Percentiles rank a stretch among this genome's conserved stretches.
These are phyloP conservation scores for Cylloceria caligata DNA, from an alignment of 2,888 invertebrate genomes.

Conservation along the genomic window DNA sequence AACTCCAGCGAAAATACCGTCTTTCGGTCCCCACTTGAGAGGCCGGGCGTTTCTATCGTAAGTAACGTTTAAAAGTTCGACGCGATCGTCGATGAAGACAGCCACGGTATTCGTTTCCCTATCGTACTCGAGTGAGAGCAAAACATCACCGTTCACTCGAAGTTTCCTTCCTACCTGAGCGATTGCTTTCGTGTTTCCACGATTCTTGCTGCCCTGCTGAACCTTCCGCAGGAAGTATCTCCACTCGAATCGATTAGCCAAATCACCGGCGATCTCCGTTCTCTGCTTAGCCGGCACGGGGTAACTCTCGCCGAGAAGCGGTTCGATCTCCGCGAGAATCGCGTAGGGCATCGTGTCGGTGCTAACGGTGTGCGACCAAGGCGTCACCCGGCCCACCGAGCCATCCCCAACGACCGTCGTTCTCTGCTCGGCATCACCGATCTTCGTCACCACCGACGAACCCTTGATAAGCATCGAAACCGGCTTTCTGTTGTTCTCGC, in stretches of 20 bases:
- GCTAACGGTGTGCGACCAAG: conserved; percentile 95
- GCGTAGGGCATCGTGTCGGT: conserved; percentile 97
- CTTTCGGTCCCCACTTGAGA: conserved; percentile 93
- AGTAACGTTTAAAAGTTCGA: conserved; percentile 93
- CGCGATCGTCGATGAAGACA: conserved; percentile 94
- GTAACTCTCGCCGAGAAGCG: conserved; percentile 95
- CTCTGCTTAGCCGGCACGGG: conserved; percentile 96
- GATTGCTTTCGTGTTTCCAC: conserved; percentile 87
- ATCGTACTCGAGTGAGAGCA: conserved; percentile 96
- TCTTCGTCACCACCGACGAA: conserved; percentile 92
- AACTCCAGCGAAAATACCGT: conserved; percentile 94
- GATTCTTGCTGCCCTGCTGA: conserved; percentile 86
- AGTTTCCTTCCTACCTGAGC: conserved; percentile 94
- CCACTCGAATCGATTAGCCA: conserved; percentile 98
- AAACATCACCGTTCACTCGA: conserved; percentile 95
- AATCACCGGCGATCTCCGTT: conserved; percentile 95
- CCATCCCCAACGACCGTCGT: conserved; percentile 93
- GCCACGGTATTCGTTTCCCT: conserved; percentile 94
- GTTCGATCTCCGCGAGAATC: conserved; percentile 94
- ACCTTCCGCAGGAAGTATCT: conserved; percentile 94
- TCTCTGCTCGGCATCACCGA: conserved; percentile 93
- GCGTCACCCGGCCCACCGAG: conserved; percentile 91
- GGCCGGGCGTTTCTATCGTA: conserved; percentile 94
- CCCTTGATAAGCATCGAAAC: conserved; percentile 95
- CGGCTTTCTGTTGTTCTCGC: conserved; percentile 93